Evolutionary conservation across 2,113 vertebrate species (phyloP).

Genomic region (Apteryx owenii): DNA sequence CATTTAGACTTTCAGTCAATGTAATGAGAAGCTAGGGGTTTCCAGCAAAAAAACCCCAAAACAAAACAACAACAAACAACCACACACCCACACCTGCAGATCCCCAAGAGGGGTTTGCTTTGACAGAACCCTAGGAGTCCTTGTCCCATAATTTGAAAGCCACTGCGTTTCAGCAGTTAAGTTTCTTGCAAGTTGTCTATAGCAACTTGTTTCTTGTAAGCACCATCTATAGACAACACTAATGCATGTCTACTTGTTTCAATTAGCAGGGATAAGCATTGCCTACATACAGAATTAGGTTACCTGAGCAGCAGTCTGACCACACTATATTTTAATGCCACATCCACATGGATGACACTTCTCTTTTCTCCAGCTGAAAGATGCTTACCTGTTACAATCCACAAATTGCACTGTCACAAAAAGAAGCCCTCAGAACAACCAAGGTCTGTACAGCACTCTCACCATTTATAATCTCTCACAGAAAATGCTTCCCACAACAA

Average conservation of each 20-base stretch:
- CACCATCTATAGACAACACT: background rate
- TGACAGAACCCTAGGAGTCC: background rate
- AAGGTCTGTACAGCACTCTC: background rate
- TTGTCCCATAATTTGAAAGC: background rate
- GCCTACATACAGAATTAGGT: rapidly evolving
- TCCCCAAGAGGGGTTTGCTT: background rate
- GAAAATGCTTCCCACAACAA: background rate
- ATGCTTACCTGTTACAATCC: background rate
- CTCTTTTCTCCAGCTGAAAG: background rate
- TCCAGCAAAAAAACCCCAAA: background rate
- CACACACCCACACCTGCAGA: background rate
- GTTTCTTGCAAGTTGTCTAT: background rate
- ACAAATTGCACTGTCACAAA: background rate
- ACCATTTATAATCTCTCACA: background rate
- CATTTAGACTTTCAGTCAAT: background rate
- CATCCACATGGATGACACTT: background rate
- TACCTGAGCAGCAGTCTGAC: background rate
- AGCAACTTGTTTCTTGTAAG: background rate
- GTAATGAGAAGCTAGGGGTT: background rate
- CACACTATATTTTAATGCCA: background rate
- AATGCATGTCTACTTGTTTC: background rate
- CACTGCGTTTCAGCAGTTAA: background rate
- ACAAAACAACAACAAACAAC: too few species aligned
- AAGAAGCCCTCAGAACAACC: background rate
- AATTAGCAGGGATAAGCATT: background rate